Base-by-base conservation (phyloP, 2,113 vertebrate species). In the Lipophrys pholis region DNA sequence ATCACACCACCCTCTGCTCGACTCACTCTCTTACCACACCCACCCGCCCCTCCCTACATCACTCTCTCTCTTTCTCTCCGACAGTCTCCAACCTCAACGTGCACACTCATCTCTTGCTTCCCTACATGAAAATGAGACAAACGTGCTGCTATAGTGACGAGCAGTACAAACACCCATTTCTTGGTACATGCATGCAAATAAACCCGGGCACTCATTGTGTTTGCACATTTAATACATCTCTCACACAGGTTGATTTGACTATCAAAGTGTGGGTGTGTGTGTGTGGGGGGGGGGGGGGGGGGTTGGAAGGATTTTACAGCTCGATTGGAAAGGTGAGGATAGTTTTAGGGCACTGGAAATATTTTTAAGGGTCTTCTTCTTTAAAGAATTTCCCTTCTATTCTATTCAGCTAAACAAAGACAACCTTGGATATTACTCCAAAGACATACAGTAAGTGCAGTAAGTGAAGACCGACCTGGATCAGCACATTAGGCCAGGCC, bases 1-100 rank as follows among this genome's bases (percentile, higher is more conserved):
- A 95, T 96, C 96, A 95, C 95, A 93, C 95, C 94, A 95, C 95
- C 87, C 72, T 87, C 54, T 49, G 75, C 85, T 85, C 87, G 14
- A 86, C 93, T 93, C 93, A 84, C 90, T 16, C 78, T 46, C 69
- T 71, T 81, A 45, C 59, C 77, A 78, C 70, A 73, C 73, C 81
- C 81, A 78, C 76, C 38, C 76, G 52, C 58, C 17, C 56, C 63
- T 81, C 77, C 49, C 71, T 67, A 40, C 54, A 14, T 30, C 52
- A 15, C 75, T 50, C 66, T 39, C 79, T 48, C 40, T 43, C 11
- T 43, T 17, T 38, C 39, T 67, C 54, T 46, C 57, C 49, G 7
- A 41, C 60, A 54, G 67, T 67, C 81, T 61, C 81, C 60, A 63
- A 11, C 55, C 60, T 3, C 54, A 85, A 82, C 69, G 50, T 11